phyloP scores from a whole-genome alignment of 2,888 invertebrate genomes.

The Synergus itoensis region DNA sequence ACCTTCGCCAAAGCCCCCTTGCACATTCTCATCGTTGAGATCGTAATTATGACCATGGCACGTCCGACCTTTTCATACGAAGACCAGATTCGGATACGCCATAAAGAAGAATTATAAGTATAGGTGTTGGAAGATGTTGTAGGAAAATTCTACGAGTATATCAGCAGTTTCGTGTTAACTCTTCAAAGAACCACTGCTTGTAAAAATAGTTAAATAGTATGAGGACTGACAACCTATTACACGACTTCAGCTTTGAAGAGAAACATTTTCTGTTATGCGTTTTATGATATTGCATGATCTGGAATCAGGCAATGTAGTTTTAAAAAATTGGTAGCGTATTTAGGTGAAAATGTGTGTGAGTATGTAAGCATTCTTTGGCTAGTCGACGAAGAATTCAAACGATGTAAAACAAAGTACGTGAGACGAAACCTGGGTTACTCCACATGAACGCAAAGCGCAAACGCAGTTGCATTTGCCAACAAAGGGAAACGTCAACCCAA shows the following conservation, averaged over 20 bases:
- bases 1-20: conserved; percentile 10
- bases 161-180: conserved; percentile 2
- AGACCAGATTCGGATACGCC: conserved; percentile 24
- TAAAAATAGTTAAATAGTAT: background rate
- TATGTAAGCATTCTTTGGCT: conserved; percentile 14
- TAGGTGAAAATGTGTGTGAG: background rate
- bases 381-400: conserved; percentile 39
- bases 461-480: conserved; percentile 34
- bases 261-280: background rate
- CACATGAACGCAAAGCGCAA: conserved; percentile 27
- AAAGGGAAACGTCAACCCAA: conserved; percentile 34
- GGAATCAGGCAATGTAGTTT: background rate
- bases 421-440: conserved; percentile 28
- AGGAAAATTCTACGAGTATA: conserved; percentile 14
- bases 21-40: conserved; percentile 28
- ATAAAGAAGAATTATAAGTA: conserved; percentile 14
- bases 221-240: conserved; percentile 11
- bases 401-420: conserved; percentile 35
- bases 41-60: conserved; percentile 34
- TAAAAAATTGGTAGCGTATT: background rate
- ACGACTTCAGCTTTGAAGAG: conserved; percentile 6
- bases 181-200: background rate
- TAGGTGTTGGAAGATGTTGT: background rate
- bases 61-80: conserved; percentile 25
- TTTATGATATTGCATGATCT: no score